phyloP scores from a whole-genome alignment of 2,888 invertebrate genomes.

The Lingula anatina region DNA sequence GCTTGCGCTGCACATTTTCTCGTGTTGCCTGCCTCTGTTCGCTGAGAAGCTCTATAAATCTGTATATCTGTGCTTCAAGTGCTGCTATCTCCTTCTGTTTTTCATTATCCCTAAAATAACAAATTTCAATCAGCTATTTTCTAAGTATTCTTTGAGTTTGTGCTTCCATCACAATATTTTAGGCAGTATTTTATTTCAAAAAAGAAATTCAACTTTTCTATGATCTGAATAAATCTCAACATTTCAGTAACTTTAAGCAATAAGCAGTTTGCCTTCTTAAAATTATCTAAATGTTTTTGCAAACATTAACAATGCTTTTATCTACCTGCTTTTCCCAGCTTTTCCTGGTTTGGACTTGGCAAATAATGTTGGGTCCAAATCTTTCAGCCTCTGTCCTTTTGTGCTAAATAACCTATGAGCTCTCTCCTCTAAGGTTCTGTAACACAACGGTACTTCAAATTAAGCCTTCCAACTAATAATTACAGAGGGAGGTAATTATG shows the following conservation, averaged over 20 bases:
- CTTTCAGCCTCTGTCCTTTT: slow-evolving; percentile 78
- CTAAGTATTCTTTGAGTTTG: no score
- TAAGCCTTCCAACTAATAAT: no score
- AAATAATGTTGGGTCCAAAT: slow-evolving; percentile 83
- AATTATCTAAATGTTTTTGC: no score
- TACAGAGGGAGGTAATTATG: no score
- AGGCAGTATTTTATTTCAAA: background rate
- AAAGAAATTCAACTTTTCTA: no score
- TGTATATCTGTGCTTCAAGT: slow-evolving; percentile 85
- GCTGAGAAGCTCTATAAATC: slow-evolving; percentile 76
- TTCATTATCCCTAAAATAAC: slow-evolving; percentile 40
- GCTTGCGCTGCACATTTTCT: slow-evolving; percentile 97
- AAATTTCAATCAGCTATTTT: no score
- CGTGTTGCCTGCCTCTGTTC: slow-evolving; percentile 85
- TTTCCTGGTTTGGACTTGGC: slow-evolving; percentile 82
- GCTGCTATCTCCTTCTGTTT: slow-evolving; percentile 82
- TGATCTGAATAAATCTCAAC: no score
- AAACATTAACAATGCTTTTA: no score
- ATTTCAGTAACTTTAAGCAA: no score
- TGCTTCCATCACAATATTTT: no score
- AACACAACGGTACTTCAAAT: slow-evolving; percentile 11
- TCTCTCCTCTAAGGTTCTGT: slow-evolving; percentile 85
- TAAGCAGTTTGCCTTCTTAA: no score
- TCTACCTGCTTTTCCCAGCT: slow-evolving; percentile 46
- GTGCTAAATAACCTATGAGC: slow-evolving; percentile 91